Evolutionary conservation across 2,113 vertebrate genomes (phyloP).

Genomic region (Chloropsis hardwickii): DNA sequence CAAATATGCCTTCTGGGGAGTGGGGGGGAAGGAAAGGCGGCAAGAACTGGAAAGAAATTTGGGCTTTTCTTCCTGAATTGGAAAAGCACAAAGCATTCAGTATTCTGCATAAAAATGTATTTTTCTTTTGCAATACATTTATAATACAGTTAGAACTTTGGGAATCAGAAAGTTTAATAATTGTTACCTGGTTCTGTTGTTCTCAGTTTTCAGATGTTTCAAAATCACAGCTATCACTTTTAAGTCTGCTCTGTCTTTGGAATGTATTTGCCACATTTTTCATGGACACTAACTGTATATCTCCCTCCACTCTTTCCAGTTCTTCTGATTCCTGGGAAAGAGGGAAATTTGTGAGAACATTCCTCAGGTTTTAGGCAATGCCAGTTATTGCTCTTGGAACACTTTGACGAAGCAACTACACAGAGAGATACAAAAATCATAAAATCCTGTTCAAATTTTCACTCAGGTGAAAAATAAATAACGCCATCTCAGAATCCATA

Average conservation of each 20-base stretch:
- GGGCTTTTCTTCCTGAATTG: not conserved
- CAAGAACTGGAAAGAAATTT: not conserved
- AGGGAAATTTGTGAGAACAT: conserved; percentile 20
- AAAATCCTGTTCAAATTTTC: not conserved
- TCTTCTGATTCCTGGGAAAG: conserved; percentile 3
- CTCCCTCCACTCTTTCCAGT: not conserved
- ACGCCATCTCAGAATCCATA: not conserved
- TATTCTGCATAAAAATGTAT: not conserved
- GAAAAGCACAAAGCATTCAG: not conserved
- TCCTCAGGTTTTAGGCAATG: conserved; percentile 20
- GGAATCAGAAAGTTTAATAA: not conserved
- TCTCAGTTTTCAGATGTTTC: not conserved
- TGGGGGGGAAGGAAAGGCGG: not conserved
- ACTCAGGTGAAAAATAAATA: not conserved
- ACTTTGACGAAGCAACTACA: not conserved
- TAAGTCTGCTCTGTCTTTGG: not conserved
- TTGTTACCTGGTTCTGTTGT: not conserved
- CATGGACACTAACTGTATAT: not conserved
- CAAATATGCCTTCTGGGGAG: not conserved
- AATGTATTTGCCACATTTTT: not conserved
- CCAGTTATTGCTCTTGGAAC: conserved; percentile 23
- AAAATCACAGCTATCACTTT: not conserved
- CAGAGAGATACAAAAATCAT: not conserved
- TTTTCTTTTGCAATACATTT: not conserved
- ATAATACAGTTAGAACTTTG: not conserved